Percentiles rank a stretch among this genome's conserved stretches.
These are phyloP conservation scores for Therioaphis trifolii DNA, from an alignment of 2,888 invertebrate species.

Conservation along the genomic window DNA sequence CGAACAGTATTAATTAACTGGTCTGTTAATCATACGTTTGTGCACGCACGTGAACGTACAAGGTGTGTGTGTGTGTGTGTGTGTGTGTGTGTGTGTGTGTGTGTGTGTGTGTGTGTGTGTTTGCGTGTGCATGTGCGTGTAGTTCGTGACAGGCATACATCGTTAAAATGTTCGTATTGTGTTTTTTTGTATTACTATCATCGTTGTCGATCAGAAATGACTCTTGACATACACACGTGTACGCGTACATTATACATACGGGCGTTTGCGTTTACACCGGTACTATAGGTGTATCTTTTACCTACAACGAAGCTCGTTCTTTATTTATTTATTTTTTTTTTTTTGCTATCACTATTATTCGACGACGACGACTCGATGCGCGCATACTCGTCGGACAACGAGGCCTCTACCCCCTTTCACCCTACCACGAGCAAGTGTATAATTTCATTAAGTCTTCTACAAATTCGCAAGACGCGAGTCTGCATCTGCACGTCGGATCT, in stretches of 20 bases:
- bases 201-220: conserved; percentile 5
- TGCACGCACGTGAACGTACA: background rate
- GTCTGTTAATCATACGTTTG: conserved; percentile 42
- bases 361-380: background rate
- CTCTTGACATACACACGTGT: background rate
- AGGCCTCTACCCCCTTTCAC: no score
- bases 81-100: no score
- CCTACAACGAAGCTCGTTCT: no score
- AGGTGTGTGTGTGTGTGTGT: no score
- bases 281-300: background rate
- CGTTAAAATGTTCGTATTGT: conserved; percentile 42
- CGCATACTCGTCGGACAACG: background rate
- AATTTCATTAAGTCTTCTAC: no score
- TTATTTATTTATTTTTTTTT: no score
- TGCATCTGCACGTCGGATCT: no score
- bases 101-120: background rate
- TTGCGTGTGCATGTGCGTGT: background rate
- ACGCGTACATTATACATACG: background rate
- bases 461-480: no score
- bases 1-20: conserved; percentile 44
- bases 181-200: conserved; percentile 4
- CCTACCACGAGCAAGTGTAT: no score
- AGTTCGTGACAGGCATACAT: conserved; percentile 31
- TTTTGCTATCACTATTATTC: no score
- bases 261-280: no score